phyloP scores from a whole-genome alignment of 2,113 vertebrate genomes.

The Meriones unguiculatus region DNA sequence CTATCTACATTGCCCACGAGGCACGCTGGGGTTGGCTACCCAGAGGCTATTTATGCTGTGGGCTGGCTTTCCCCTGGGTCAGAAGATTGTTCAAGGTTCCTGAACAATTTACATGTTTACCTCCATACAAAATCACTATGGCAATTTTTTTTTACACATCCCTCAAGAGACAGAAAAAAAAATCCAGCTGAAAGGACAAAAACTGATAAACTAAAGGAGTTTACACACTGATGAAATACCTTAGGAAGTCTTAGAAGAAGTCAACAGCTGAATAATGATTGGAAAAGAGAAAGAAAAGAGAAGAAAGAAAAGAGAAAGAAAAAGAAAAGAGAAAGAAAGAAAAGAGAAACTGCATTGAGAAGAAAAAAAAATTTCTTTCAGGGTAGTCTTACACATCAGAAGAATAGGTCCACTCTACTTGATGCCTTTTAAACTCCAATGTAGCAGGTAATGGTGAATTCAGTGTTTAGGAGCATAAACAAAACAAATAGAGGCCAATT shows the following conservation, averaged over 20 bases:
- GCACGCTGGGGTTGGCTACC: too few species aligned
- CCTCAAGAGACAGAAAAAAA: neutral
- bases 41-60: too few species aligned
- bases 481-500: constrained; percentile 55
- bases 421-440: constrained; percentile 24
- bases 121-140: neutral
- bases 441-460: constrained; percentile 43
- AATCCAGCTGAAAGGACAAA: neutral
- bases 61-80: too few species aligned
- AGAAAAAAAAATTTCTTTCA: neutral
- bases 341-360: too few species aligned
- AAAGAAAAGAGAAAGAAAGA: too few species aligned
- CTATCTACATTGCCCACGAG: too few species aligned
- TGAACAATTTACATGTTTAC: constrained; percentile 23
- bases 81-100: too few species aligned
- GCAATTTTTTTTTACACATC: neutral
- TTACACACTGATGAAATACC: constrained; percentile 20
- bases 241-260: constrained; percentile 34
- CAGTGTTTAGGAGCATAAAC: constrained; percentile 53
- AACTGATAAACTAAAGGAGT: neutral
- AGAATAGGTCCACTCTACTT: neutral
- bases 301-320: too few species aligned
- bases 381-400: neutral
- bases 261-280: constrained; percentile 66
- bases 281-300: constrained; percentile 1